Percentiles rank a stretch among this genome's conserved stretches.
phyloP scores from a whole-genome alignment of 2,888 invertebrate genomes.

The Lasius platythorax region DNA sequence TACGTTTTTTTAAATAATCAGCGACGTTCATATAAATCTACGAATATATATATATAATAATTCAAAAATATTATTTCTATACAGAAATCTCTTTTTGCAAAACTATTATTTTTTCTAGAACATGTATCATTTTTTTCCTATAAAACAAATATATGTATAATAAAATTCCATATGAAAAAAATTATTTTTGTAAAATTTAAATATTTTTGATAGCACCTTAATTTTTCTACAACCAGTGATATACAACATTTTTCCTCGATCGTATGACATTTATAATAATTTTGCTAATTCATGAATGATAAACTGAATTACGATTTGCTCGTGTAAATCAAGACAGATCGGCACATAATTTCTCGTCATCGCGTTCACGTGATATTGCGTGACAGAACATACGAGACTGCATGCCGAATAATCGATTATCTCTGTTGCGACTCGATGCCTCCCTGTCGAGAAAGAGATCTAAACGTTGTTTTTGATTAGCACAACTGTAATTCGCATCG shows the following conservation, averaged over 20 bases:
- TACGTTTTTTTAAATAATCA: neutral
- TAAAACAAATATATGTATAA: neutral
- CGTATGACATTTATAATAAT: neutral
- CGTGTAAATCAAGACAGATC: neutral
- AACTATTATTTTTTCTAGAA: neutral
- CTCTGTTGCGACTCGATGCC: neutral
- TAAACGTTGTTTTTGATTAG: conserved; percentile 43
- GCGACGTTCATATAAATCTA: neutral
- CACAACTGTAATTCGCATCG: conserved; percentile 61
- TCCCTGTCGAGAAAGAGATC: conserved; percentile 6
- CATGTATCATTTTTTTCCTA: neutral
- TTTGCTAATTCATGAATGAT: neutral
- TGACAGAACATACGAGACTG: neutral
- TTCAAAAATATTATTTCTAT: too few relatives aligned
- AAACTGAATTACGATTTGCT: neutral
- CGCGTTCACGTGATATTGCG: conserved; percentile 29
- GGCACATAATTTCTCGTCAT: conserved; percentile 6
- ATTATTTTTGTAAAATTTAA: neutral
- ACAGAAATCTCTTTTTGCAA: neutral
- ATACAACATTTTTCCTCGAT: neutral
- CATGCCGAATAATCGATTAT: conserved; percentile 43
- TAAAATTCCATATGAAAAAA: neutral
- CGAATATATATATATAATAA: neutral
- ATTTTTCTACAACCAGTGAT: too few relatives aligned
- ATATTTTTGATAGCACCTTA: neutral